phyloP scores from a whole-genome alignment of 1,140 invertebrate genomes.

The Bombus cullumanus region DNA sequence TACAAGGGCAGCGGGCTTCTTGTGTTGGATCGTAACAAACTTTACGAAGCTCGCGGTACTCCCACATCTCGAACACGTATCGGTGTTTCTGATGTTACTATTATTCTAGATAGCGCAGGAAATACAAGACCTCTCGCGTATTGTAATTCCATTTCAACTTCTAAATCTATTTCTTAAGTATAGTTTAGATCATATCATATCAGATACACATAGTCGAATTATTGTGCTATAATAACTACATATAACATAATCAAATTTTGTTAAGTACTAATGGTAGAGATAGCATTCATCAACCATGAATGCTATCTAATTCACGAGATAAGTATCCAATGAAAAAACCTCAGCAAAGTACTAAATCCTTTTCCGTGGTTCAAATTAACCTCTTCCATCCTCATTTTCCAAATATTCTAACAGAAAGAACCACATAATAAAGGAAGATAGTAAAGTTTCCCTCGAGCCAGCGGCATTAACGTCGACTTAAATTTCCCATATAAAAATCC shows the following conservation, averaged over 20 bases:
- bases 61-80: constrained; percentile 16
- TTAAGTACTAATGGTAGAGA: too few relatives aligned
- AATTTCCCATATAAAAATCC: background rate
- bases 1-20: background rate
- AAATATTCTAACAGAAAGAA: background rate
- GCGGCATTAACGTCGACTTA: background rate
- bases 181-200: background rate
- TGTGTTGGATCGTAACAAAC: background rate
- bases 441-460: background rate
- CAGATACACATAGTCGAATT: too few relatives aligned
- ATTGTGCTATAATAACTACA: too few relatives aligned
- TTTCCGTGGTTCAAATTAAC: too few relatives aligned
- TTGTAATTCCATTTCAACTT: background rate
- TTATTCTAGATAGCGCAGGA: background rate
- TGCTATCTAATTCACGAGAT: too few relatives aligned
- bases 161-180: background rate
- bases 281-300: too few relatives aligned
- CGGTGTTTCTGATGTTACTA: background rate
- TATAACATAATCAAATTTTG: too few relatives aligned
- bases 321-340: too few relatives aligned
- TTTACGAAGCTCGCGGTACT: background rate
- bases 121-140: background rate
- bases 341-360: background rate
- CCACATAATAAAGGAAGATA: background rate
- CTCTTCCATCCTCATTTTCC: background rate